Evolutionary conservation across 2,113 vertebrate genomes (phyloP).

Genomic region (Triplophysa tibetana): DNA sequence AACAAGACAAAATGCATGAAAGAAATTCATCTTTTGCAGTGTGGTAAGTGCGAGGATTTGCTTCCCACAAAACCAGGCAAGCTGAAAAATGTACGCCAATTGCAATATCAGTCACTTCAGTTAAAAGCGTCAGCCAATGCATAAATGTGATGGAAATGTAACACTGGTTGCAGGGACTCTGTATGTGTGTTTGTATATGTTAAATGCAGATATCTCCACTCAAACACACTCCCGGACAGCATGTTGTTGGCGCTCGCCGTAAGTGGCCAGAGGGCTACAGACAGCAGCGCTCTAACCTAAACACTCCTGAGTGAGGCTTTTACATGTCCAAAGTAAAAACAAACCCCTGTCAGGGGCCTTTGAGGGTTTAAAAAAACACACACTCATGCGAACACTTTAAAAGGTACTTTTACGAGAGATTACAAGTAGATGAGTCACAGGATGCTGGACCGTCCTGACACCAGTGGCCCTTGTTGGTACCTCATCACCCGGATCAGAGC

Average conservation of each 20-base stretch:
- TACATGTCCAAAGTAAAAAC: slow-evolving; percentile 64
- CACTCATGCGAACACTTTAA: slow-evolving; percentile 58
- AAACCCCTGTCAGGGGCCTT: slow-evolving; percentile 57
- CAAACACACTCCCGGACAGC: slow-evolving; percentile 35
- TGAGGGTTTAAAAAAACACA: slow-evolving; percentile 38
- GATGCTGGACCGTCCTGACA: slow-evolving; percentile 49
- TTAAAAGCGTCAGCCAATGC: too few species aligned
- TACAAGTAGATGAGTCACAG: slow-evolving; percentile 55
- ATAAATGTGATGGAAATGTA: too few species aligned
- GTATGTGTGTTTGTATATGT: slow-evolving; percentile 37
- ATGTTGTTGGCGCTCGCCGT: slow-evolving; percentile 25
- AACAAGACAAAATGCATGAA: too few species aligned
- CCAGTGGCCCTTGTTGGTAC: slow-evolving; percentile 50
- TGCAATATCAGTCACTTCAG: too few species aligned
- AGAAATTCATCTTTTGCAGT: too few species aligned
- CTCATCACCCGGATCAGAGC: slow-evolving; percentile 62
- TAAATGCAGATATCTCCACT: slow-evolving; percentile 25
- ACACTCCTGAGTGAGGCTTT: slow-evolving; percentile 67
- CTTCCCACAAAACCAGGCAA: too few species aligned
- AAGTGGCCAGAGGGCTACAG: slow-evolving; percentile 26
- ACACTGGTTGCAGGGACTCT: background rate
- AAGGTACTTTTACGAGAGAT: slow-evolving; percentile 61
- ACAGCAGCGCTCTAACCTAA: slow-evolving; percentile 60
- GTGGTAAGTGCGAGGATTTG: too few species aligned
- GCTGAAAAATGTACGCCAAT: too few species aligned